These are phyloP conservation scores for Sarcophaga subvicina DNA, from an alignment of 2,888 invertebrate genomes.

Conservation along the genomic window DNA sequence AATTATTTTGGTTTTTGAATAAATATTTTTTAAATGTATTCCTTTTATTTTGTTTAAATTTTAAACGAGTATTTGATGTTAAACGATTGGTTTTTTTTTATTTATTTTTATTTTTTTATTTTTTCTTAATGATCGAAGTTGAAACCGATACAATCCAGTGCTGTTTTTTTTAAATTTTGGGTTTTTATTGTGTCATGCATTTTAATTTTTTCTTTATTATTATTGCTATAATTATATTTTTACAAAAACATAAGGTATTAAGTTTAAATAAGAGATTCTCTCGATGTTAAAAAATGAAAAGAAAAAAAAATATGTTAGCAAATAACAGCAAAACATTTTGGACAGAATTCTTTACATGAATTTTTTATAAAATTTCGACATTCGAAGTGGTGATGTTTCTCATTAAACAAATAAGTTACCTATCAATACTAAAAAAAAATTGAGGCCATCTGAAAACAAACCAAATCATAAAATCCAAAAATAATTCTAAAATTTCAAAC, in stretches of 20 bases:
- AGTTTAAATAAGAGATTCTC: too few relatives aligned
- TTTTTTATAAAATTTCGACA: too few relatives aligned
- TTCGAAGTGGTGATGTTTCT: too few relatives aligned
- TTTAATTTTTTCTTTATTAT: constrained; percentile 4
- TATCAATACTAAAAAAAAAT: too few relatives aligned
- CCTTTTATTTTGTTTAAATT: constrained; percentile 37
- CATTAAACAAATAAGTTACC: too few relatives aligned
- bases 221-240: not conserved
- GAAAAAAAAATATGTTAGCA: too few relatives aligned
- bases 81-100: constrained; percentile 37
- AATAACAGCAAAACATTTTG: too few relatives aligned
- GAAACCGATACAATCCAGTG: constrained; percentile 76
- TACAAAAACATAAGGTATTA: not conserved
- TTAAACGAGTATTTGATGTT: constrained; percentile 45
- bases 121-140: constrained; percentile 70
- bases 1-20: constrained; percentile 6
- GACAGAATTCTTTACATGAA: too few relatives aligned
- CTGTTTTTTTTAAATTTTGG: constrained; percentile 43
- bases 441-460: too few relatives aligned
- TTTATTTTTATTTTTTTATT: constrained; percentile 1
- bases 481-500: too few relatives aligned
- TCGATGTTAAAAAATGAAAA: too few relatives aligned
- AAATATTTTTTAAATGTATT: constrained; percentile 3
- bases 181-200: constrained; percentile 9
- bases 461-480: too few relatives aligned